Evolutionary conservation across 2,888 invertebrate genomes (phyloP), one percentile per base, ranked within the genome.

Genomic region (Eristalis arbustorum): DNA sequence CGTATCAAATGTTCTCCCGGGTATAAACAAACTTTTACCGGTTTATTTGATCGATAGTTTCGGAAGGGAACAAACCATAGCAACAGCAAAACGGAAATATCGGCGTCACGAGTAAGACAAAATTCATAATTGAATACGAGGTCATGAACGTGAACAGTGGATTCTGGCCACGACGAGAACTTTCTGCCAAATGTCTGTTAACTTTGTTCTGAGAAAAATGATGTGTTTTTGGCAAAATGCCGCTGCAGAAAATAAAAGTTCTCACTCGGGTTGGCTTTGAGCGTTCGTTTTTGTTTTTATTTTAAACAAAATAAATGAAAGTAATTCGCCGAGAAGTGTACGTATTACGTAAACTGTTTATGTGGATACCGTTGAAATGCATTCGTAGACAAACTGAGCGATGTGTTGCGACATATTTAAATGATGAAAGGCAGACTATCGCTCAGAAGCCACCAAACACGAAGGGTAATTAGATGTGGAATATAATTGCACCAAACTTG

Each of bases 101-200:
- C 14, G n/a, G 5, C 49, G 49, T 49, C 18, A 49, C 49, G 25
- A 59, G 14, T 25, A 23, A 23, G 25, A 25, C 59, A 13, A 59
- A 34, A 73, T 22, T 56, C 66, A 75, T 67, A 67, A 40, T 59
- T 22, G 22, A 42, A 22, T 42, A 28, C 75, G 76, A 76, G 68
- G 61, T 76, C 68, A 68, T 68, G 62, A 76, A 62, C 68, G 62
- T 68, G 62, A 76, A 62, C 62, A 49, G 18, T 18, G 68, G n/a
- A 23, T 34, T 4, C 13, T 68, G 57, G 61, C 61, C 62, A 59
- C 57, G 66, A 59, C 57, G 66, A 66, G 40, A 59, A 67, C 42
- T 6, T 42, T 13, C 25, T 59, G 22, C 22, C 57, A 57, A 42
- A 42, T 42, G 40, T 11, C 14, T 42, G 40, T n/a, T 14, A 42